Evolutionary conservation across 2,113 vertebrate species (phyloP), one percentile per base, ranked within the genome.

Genomic region (Saimiri boliviensis): DNA sequence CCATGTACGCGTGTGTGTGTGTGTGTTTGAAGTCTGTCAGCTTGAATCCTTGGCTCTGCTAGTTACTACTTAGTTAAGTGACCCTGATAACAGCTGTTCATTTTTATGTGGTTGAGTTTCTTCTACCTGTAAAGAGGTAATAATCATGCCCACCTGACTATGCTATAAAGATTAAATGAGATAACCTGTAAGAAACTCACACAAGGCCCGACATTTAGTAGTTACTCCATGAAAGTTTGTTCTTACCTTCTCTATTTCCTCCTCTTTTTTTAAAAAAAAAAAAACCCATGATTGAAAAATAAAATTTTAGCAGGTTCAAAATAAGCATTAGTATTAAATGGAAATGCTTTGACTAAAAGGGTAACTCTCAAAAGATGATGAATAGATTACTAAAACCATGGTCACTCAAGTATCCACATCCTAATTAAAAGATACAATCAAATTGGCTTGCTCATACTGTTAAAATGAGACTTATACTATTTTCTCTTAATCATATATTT

Each of bases 321-420:
- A 71, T 40, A 89, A 49, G 47, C 27, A 77, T 89, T 81, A 56
- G 20, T 42, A 82, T 86, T 93, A 58, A 73, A 80, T 68, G 8
- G 54, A 93, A 86, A 81, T 90, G 56, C 37, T 81, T 74, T 90
- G 56, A 86, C 42, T 85, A 76, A 86, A 95, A 21, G 27, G 45
- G 35, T 60, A 86, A 74, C 74, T 68, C 88, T 81, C 47, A 56
- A 30, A 89, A 68, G n/a, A 47, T 74, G 45, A n/a, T 32, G 32
- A 81, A 4, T 68, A 68, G 37, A 58, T 92, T 80, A 58, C 68
- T 45, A 85, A 71, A 79, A 12, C 21, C 54, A 81, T 30, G 3
- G 16, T 54, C 73, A 76, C 37, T 13, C 40, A 82, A 73, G 56
- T 82, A 42, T 74, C 27, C 6, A 45, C 17, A 2, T 14, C 56